Evolutionary conservation across 2,797 vertebrate genomes (phyloP).

Genomic region (Rhadinocentrus ornatus): DNA sequence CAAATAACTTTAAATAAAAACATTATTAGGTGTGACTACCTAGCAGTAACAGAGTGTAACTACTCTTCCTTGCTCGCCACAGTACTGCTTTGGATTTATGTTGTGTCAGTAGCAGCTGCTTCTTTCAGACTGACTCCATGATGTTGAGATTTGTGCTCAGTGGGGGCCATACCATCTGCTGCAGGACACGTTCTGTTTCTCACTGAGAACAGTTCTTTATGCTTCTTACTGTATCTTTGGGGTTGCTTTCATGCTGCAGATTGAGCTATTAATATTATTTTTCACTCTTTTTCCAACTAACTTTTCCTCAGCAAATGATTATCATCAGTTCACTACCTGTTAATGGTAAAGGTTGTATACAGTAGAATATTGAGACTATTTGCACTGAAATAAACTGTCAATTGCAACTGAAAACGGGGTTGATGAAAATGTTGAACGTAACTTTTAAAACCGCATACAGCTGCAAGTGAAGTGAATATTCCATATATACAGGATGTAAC

Average conservation of each 20-base stretch:
- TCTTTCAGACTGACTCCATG: slow-evolving; percentile 16
- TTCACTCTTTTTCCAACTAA: not conserved
- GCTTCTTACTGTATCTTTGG: not conserved
- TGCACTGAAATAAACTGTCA: not conserved
- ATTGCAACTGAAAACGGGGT: not conserved
- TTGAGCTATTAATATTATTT: not conserved
- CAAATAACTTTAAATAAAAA: not conserved
- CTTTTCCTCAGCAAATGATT: accelerated
- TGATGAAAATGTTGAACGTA: not conserved
- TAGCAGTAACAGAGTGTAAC: no score
- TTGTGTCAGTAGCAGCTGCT: slow-evolving; percentile 13
- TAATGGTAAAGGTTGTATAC: not conserved
- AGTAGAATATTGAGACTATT: slow-evolving; percentile 7
- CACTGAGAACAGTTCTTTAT: not conserved
- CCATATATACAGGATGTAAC: not conserved
- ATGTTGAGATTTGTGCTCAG: slow-evolving; percentile 7
- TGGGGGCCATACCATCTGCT: not conserved
- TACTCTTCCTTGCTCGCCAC: not conserved
- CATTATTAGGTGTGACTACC: not conserved
- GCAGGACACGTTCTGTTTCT: not conserved
- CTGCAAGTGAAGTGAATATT: not conserved
- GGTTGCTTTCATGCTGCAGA: not conserved
- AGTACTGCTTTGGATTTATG: slow-evolving; percentile 8
- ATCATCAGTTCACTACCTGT: not conserved
- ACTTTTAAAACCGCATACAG: not conserved